Base-by-base conservation (phyloP, 2,797 vertebrate species). In the Propithecus perrieri region DNA sequence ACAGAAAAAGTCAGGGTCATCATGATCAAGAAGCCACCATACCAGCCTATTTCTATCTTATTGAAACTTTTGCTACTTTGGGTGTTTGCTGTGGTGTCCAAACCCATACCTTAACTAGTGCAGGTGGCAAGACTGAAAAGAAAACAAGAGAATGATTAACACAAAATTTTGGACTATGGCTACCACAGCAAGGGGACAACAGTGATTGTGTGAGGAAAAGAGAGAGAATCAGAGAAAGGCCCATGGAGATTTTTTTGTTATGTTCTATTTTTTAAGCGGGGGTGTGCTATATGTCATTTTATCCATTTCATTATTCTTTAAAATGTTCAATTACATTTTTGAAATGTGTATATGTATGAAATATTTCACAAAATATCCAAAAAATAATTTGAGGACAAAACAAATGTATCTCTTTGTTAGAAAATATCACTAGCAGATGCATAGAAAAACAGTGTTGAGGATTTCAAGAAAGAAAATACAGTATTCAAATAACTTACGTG, bases 301-400 rank as follows among this genome's bases (percentile, higher is more conserved):
- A 46, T 69, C 48, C 53, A 80, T 75, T 91, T 65, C 46, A 2
- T 67, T 83, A 55, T 55, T 63, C 9, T 87, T 91, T 61, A 76
- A 78, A 80, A 61, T 7, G 26, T 75, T 35, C 53, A 9, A 18
- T 83, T 85, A 57, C 10, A 38, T 69, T 89, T 63, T 33, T 46
- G 30, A 87, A 6, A 80, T 22, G 22, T 78, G 3, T 50, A 33
- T n/a, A 38, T 22, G 4, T 71, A 30, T 81, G 35, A 89, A 85
- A 43, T 85, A 89, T 78, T 96, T 94, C 20, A 55, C 71, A 89
- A 95, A 65, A 72, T 89, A 83, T 6, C 33, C 67, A 30, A 57
- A 94, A 94, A 57, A 33, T 33, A 78, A n/a, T 61, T 92, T 50
- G 5, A 17, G 20, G 4, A 30, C 15, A 69, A 80, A 78, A 24